Evolutionary conservation across 2,888 invertebrate genomes (phyloP), one percentile per base, ranked within the genome.

Genomic region (Melanostoma mellinum): DNA sequence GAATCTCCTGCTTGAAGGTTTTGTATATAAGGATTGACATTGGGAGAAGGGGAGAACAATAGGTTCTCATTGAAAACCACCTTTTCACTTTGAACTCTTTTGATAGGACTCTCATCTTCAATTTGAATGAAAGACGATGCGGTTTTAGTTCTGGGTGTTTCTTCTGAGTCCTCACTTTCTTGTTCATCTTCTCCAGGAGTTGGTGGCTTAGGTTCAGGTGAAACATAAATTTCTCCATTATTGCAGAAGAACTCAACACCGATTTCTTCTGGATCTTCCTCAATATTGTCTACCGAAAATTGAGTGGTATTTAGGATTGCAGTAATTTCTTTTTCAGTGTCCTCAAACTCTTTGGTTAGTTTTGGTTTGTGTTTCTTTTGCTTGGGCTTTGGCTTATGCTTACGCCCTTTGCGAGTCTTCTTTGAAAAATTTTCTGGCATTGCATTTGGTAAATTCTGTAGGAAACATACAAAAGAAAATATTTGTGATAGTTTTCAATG

Each of bases 61-160:
- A 87, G 44, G 36, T 86, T 79, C 40, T 89, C 87, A 38, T 86
- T 79, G 44, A 81, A 86, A 56, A 86, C 36, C 0, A 77, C 72
- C 56, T 87, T 87, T 1, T 38, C 67, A 5, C 78, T 48, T 40
- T 85, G 38, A 6, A 86, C 65, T 9, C 76, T 53, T 61, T 85
- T 85, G 1, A 88, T 79, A 0, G 88, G 53, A 1, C 86, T 86
- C 3, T 86, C 76, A 5, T 88, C 82, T 10, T 91, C 91, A n/a
- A 91, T 88, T 86, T 89, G 87, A 55, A 91, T 87, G 48, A 89
- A 91, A 0, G 89, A 89, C 0, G 88, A 88, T 0, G 88, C 88
- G 6, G 88, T 82, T 36, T 87, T 71, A 36, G 86, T 69, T 67
- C 82, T 61, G 4, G 85, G 82, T 9, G 55, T 30, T 44, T 53